A percentile compares a stretch with the other conserved stretches of the same genome.
Conservation (phyloP, 2,888 invertebrate species). For the Anagyrus pseudococci region DNA sequence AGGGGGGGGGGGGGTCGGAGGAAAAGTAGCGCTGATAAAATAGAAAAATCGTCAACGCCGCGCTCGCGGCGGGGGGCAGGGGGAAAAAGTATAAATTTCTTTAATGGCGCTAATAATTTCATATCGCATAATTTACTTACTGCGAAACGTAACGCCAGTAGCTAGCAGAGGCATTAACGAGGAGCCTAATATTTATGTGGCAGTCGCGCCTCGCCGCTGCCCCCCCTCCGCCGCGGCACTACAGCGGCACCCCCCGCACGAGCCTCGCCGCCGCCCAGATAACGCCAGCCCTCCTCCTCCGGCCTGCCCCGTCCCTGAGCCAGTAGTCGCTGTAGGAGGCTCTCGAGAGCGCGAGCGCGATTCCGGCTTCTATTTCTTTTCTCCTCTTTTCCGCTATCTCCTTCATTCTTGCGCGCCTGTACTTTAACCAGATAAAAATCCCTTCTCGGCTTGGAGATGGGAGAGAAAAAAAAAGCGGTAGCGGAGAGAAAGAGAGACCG, state of each 20-base stretch:
- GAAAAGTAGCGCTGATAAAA: slow-evolving; percentile 50
- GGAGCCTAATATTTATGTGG: slow-evolving; percentile 63
- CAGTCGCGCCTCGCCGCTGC: slow-evolving; percentile 50
- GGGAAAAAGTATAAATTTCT: slow-evolving; percentile 61
- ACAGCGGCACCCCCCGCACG: slow-evolving; percentile 3
- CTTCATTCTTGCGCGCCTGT: slow-evolving; percentile 38
- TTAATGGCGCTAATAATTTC: slow-evolving; percentile 63
- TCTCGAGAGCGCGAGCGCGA: slow-evolving; percentile 5
- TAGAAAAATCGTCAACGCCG: slow-evolving; percentile 55
- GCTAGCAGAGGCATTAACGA: slow-evolving; percentile 62
- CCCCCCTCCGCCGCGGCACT: too few species aligned
- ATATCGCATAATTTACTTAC: slow-evolving; percentile 63
- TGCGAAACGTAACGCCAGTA: slow-evolving; percentile 63
- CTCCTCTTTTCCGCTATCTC: slow-evolving; percentile 32
- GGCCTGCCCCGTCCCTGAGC: slow-evolving; percentile 13
- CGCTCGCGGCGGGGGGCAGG: slow-evolving; percentile 13
- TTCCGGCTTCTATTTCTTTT: slow-evolving; percentile 36
- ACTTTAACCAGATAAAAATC: slow-evolving; percentile 40
- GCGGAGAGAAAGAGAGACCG: not conserved
- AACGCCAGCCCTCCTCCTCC: slow-evolving; percentile 55
- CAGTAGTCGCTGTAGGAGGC: slow-evolving; percentile 39
- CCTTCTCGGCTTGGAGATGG: slow-evolving; percentile 9
- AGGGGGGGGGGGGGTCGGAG: slow-evolving; percentile 32
- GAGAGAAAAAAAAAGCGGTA: slow-evolving; percentile 19
- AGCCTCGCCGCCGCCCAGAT: slow-evolving; percentile 55